Base-by-base conservation (phyloP, 2,888 invertebrate genomes). In the Dynastes maya region DNA sequence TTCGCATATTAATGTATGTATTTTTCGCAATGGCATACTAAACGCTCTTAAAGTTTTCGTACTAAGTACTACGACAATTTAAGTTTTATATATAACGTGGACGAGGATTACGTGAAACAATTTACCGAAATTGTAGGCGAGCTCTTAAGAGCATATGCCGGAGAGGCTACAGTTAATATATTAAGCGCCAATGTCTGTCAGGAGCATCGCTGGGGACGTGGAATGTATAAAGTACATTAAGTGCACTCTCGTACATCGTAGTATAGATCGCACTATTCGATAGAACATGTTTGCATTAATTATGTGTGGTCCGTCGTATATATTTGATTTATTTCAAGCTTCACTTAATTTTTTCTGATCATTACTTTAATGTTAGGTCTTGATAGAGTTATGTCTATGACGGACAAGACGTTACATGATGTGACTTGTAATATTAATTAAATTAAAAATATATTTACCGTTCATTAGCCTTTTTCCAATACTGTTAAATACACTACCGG, bases 131-230 rank as follows among this genome's bases (percentile, higher is more conserved):
- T 11, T 49, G 29, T 29, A 68, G 49, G 8, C 49, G 45, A 68
- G 68, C 68, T 49, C 68, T 68, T 49, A 68, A 49, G 68, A 68
- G 51, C 68, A 51, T 49, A 27, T 29, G 27, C 68, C n/a, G 32
- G 70, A 55, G 55, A 29, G 32, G 53, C 32, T 55, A 71, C 70
- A 71, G 32, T 71, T 71, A 71, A 71, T 71, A 71, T 71, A 29
- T 71, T 71, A 71, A 71, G 53, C 70, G 55, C 55, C 53, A 71
- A 71, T 51, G 70, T 71, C 55, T 70, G 70, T 68, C 68, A 68
- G 49, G 16, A 8, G 13, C 70, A 71, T 71, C 29, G 55, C 32
- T 32, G 22, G 55, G 53, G 70, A 71, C 32, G 55, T 53, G 29
- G 29, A 51, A 51, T 71, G 70, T 53, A 55, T 71, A 71, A 53